These are phyloP conservation scores for Podarcis raffonei DNA, from an alignment of 2,113 vertebrate genomes.

Conservation along the genomic window DNA sequence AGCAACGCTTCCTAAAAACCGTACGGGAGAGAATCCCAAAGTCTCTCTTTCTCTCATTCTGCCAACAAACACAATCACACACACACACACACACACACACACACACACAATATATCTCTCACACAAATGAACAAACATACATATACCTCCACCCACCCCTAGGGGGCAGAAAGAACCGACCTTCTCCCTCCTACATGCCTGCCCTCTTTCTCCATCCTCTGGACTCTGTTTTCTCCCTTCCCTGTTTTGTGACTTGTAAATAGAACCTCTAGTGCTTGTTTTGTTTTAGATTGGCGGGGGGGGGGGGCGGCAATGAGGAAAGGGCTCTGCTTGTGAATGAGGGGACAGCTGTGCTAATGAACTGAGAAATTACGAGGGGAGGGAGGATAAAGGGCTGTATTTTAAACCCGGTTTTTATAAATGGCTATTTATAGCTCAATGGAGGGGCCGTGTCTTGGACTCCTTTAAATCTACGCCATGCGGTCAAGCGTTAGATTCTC, in stretches of 20 bases:
- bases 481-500: background rate
- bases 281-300: conserved; percentile 6
- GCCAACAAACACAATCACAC: background rate
- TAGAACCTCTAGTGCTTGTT: conserved; percentile 23
- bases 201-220: background rate
- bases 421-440: conserved; percentile 25
- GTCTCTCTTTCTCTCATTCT: background rate
- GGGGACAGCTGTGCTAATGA: background rate
- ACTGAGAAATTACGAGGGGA: background rate
- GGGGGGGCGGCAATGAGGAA: background rate
- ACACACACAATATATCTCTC: background rate
- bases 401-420: conserved; percentile 37
- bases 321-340: background rate
- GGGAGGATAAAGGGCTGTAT: conserved; percentile 31
- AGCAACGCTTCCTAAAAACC: background rate
- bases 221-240: background rate
- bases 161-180: background rate
- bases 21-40: no score
- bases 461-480: background rate
- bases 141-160: background rate
- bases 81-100: background rate
- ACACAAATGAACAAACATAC: background rate
- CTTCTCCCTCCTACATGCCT: background rate
- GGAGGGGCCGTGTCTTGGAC: conserved; percentile 4
- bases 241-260: conserved; percentile 26